Conservation (phyloP, 2,888 invertebrate genomes). For the Dysmachus trigonus region DNA sequence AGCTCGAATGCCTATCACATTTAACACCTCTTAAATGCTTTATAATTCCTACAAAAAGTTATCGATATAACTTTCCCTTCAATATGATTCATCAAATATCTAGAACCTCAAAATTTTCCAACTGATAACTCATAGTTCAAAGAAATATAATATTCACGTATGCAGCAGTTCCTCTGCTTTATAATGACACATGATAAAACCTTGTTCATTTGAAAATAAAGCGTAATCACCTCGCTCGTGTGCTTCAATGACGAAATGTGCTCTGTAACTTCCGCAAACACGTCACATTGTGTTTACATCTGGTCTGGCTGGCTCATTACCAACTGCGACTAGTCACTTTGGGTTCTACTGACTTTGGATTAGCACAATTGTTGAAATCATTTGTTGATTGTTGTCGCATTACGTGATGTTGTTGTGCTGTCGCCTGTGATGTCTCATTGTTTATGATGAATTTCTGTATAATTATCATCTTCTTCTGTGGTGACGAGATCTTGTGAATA, state of each 20-base stretch:
- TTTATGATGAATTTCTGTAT: not conserved
- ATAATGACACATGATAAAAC: not conserved
- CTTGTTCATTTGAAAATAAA: not conserved
- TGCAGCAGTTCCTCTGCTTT: not conserved
- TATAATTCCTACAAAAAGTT: not conserved
- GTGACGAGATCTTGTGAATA: not conserved
- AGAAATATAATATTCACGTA: not conserved
- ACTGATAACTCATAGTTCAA: not conserved
- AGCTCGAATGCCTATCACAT: not conserved
- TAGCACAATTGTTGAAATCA: not conserved
- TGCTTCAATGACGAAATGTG: not conserved
- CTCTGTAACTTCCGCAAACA: not conserved
- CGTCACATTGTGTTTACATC: not conserved
- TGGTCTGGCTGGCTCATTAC: not conserved
- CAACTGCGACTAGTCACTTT: not conserved
- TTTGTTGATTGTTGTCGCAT: not conserved
- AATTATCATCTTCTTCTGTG: not conserved
- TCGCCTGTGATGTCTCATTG: not conserved
- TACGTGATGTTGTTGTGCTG: not conserved
- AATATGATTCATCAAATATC: not conserved
- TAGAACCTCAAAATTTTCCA: not conserved
- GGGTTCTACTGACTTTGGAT: not conserved
- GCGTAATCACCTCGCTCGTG: not conserved
- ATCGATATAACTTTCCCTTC: not conserved
- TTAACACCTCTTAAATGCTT: not conserved